phyloP scores from a whole-genome alignment of 2,113 vertebrate species.

The Bubo scandiacus region DNA sequence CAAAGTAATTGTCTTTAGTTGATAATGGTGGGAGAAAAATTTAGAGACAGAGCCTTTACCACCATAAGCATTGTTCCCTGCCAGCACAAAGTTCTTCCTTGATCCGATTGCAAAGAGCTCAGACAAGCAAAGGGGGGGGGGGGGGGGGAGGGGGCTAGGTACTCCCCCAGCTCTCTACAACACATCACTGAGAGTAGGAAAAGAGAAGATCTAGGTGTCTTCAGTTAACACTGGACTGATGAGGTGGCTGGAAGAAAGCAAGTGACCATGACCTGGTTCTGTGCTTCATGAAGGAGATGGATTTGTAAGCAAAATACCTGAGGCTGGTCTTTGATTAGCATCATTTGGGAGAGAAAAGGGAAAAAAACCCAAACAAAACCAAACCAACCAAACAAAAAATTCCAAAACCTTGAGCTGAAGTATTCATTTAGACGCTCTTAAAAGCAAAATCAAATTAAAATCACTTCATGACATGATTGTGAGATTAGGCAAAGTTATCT shows the following conservation, averaged over 20 bases:
- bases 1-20: neutral
- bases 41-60: neutral
- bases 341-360: neutral
- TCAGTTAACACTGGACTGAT: rapidly evolving
- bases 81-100: neutral
- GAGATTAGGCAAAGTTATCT: neutral
- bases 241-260: neutral
- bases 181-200: neutral
- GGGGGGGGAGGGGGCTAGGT: neutral
- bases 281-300: neutral
- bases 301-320: neutral
- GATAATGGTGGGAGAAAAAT: neutral
- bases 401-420: neutral
- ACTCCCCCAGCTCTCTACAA: neutral
- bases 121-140: neutral
- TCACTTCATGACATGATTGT: neutral
- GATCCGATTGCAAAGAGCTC: neutral
- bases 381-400: rapidly evolving
- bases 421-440: neutral
- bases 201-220: neutral
- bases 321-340: neutral
- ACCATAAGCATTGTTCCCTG: neutral
- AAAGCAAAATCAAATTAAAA: neutral
- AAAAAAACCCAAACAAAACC: neutral
- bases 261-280: neutral